Evolutionary conservation across 2,888 invertebrate genomes (phyloP), one percentile per base, ranked within the genome.

Genomic region (Drosophila histrio): DNA sequence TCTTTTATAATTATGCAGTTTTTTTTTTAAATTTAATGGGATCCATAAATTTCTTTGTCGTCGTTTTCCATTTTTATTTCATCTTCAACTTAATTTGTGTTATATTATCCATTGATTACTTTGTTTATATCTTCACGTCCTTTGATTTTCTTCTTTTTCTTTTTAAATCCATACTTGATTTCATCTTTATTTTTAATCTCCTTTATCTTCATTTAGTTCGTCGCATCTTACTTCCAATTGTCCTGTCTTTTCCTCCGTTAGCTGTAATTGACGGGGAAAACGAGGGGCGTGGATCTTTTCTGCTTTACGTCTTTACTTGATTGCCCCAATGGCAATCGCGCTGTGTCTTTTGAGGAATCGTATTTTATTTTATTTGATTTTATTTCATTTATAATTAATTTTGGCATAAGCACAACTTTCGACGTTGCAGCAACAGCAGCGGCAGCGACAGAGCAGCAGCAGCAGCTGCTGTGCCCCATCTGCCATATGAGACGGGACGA

Each of bases 321-420:
- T 73, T 54, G 60, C 30, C 39, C 26, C 58, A 38, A 46, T 57
- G 47, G 34, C 43, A 32, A 65, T 61, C 57, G 52, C 28, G 49
- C 30, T 44, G 44, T 28, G 44, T 28, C 52, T 41, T 61, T 65
- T 50, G 66, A 49, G 38, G 46, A 38, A 41, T 53, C 38, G 54
- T 36, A 69, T 58, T 46, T 38, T 50, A 49, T 44, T 69, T 52
- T 19, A 54, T 46, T 72, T 61, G 43, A 60, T 67, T 61, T 74
- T 71, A 56, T 67, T 76, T 73, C 75, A 76, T 77, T 79, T 84
- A 78, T 80, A 88, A 89, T 85, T 85, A 75, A 82, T 87, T 76
- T 90, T 89, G 87, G 90, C 88, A 89, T 83, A 74, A 76, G 77
- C 70, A 74, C 78, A 72, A 84, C 39, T 88, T 73, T 77, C 67